A percentile compares a stretch with the other conserved stretches of the same genome.
These are phyloP conservation scores for human DNA, from an alignment of 2,113 vertebrate genomes.

Conservation along the genomic window GRCh38 chr6:138456501-138457000, in stretches of 20 bases:
- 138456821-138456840: background rate
- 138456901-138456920: too few species aligned
- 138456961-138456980: too few species aligned
- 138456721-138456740: background rate
- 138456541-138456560: constrained; percentile 2
- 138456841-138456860: background rate
- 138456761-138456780: background rate
- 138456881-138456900: too few species aligned
- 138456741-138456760: constrained; percentile 12
- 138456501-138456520: background rate
- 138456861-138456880: background rate
- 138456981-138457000: too few species aligned
- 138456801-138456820: background rate
- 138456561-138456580: constrained; percentile 52
- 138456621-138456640: constrained; percentile 45
- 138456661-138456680: background rate
- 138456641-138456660: background rate
- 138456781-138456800: background rate
- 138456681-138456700: background rate
- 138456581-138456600: constrained; percentile 3
- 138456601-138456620: constrained; percentile 52
- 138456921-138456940: too few species aligned
- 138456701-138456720: constrained; percentile 11
- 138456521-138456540: constrained; percentile 20
- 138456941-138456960: too few species aligned